phyloP scores from a whole-genome alignment of 2,113 vertebrate species.

The Tretioscincus oriximinensis region DNA sequence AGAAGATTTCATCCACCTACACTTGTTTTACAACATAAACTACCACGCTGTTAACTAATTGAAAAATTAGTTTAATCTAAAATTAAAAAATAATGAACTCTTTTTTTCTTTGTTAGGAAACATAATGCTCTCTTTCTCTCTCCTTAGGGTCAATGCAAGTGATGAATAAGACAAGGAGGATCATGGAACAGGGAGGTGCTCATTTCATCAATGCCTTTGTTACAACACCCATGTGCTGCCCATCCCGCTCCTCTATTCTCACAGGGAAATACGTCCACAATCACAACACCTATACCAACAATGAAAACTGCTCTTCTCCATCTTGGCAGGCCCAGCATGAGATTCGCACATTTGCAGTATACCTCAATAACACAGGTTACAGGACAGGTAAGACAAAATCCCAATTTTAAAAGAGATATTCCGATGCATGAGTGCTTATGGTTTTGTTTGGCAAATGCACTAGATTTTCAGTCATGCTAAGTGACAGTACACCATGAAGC shows the following conservation, averaged over 20 bases:
- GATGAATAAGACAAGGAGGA: conserved; percentile 93
- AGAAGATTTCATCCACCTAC: no score
- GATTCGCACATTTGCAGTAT: conserved; percentile 88
- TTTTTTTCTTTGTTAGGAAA: background rate
- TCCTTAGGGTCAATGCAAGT: conserved; percentile 94
- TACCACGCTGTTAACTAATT: no score
- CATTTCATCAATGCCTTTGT: conserved; percentile 96
- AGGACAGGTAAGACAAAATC: conserved; percentile 84
- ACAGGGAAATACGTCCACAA: conserved; percentile 98
- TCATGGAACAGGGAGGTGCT: conserved; percentile 93
- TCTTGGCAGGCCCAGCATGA: conserved; percentile 97
- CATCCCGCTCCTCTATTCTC: conserved; percentile 93
- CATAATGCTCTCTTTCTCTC: background rate
- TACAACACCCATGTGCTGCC: conserved; percentile 98
- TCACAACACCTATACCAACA: conserved; percentile 98
- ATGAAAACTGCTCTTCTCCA: conserved; percentile 96
- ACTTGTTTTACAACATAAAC: no score
- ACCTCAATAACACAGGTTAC: conserved; percentile 94
- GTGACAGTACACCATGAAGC: conserved; percentile 8
- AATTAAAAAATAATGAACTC: conserved; percentile 3
- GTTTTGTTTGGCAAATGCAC: background rate
- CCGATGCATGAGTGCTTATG: background rate
- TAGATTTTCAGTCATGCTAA: conserved; percentile 1
- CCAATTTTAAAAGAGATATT: background rate
- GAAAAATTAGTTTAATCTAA: no score